Base-by-base conservation (phyloP, 2,113 vertebrate genomes). In the Lichenostomus cassidix region DNA sequence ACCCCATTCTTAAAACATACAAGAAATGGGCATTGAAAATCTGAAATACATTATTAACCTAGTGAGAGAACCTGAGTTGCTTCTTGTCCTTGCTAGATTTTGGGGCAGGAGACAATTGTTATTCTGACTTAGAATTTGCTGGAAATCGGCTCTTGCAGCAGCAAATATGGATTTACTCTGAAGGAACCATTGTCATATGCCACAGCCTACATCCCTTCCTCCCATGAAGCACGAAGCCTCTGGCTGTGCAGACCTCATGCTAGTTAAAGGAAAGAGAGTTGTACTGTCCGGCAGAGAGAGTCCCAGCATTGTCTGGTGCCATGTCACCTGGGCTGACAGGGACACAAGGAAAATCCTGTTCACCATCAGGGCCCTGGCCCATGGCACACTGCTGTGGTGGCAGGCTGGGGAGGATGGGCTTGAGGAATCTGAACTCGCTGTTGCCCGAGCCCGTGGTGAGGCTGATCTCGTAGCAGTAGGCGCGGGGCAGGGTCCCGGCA, bases 171-270 rank as follows among this genome's bases (percentile, higher is more conserved):
- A 6, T 27, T 4, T 7, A 3, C 0, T 4, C 7, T 2, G 2
- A 1, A 50, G 3, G 3, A 50, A 37, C 0, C 0, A 6, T 1
- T 33, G 10, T 0, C 15, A 0, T 0, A 6, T 33, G 10, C 0
- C 13, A 21, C 1, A 6, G 0, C 2, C 1, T 9, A 22, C 10
- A 14, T 10, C 0, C 5, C 1, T 2, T 25, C 1, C 1, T 4
- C 0, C 2, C 2, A 2, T 0, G 0, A 21, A 2, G 1, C 1
- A 0, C 0, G 1, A 29, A 33, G 4, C 0, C 3, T 3, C 17
- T 39, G 27, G 0, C 6, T 14, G 3, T 15, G 9, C 33, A 15
- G 3, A 35, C 1, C 9, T 1, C 2, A 5, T 2, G 6, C 24
- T 92, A 92, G 2, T 56, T n/a, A 5, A 74, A 37, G 8, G 74